Evolutionary conservation across 1,140 invertebrate species (phyloP).

Genomic region (Thereuonema tuberculata): DNA sequence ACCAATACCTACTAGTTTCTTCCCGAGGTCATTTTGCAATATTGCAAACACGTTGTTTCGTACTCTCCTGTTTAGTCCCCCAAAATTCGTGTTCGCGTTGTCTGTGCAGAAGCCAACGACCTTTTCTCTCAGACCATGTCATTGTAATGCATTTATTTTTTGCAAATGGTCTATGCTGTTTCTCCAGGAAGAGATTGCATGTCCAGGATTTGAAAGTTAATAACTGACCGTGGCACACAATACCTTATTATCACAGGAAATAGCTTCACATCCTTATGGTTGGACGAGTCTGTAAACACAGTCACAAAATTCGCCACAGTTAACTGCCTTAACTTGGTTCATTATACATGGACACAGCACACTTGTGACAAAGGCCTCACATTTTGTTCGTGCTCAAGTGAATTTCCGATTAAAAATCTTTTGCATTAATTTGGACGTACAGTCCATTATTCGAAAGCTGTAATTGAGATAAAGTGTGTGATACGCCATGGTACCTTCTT

Average conservation of each 20-base stretch:
- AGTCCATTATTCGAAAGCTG: constrained; percentile 11
- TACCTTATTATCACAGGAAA: constrained; percentile 9
- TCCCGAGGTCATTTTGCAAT: constrained; percentile 7
- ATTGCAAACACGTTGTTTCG: constrained; percentile 5
- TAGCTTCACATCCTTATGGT: constrained; percentile 12
- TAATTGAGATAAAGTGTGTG: constrained; percentile 12
- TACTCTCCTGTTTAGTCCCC: constrained; percentile 5
- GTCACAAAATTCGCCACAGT: constrained; percentile 7
- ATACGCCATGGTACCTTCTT: constrained; percentile 12
- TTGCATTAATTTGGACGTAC: constrained; percentile 11
- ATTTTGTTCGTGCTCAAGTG: constrained; percentile 9
- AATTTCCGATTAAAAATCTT: constrained; percentile 3
- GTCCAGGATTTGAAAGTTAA: constrained; percentile 2
- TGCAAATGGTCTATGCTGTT: constrained; percentile 9
- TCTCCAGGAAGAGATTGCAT: no score
- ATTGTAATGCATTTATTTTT: constrained; percentile 8
- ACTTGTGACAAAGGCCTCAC: constrained; percentile 7
- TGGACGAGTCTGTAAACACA: constrained; percentile 8
- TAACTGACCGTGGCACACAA: constrained; percentile 1
- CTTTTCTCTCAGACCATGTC: constrained; percentile 3
- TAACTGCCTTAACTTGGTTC: constrained; percentile 10
- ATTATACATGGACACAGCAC: neutral
- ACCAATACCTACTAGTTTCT: constrained; percentile 11
- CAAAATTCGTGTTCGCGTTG: constrained; percentile 14
- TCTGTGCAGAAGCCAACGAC: constrained; percentile 12